phyloP scores from a whole-genome alignment of 2,113 vertebrate genomes.

The Gallinago jamesoni region DNA sequence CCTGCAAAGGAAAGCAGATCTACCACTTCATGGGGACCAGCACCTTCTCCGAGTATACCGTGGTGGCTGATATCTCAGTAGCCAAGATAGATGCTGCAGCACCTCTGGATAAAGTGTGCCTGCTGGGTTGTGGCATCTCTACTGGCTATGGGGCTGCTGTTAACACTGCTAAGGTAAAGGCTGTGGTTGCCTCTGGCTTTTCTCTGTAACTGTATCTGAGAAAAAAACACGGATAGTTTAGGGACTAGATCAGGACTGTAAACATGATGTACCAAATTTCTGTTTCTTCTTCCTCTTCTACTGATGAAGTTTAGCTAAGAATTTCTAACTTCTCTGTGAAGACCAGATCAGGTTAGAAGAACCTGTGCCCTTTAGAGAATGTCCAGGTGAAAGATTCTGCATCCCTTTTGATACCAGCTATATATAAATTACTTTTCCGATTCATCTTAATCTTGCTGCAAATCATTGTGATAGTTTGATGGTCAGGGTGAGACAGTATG shows the following conservation, averaged over 20 bases:
- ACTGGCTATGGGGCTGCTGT: conserved; percentile 82
- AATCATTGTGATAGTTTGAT: background rate
- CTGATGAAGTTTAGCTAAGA: background rate
- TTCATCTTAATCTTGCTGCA: background rate
- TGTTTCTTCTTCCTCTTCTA: background rate
- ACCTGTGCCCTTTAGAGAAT: background rate
- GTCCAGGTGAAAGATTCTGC: background rate
- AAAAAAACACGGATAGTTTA: background rate
- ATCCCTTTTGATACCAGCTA: background rate
- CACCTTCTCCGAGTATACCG: conserved; percentile 83
- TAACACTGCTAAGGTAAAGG: conserved; percentile 80
- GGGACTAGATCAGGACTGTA: background rate
- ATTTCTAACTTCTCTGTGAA: background rate
- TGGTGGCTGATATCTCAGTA: conserved; percentile 82
- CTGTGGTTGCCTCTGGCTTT: background rate
- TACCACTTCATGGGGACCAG: conserved; percentile 85
- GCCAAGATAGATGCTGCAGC: conserved; percentile 78
- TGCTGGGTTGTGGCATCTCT: conserved; percentile 83
- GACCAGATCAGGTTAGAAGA: background rate
- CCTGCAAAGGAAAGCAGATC: conserved; percentile 80
- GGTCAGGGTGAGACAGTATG: background rate
- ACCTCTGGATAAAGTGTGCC: conserved; percentile 82
- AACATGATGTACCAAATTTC: background rate
- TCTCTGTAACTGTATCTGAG: background rate
- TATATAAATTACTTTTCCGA: background rate